Evolutionary conservation across 2,797 vertebrate genomes (phyloP).

Genomic region (Leuciscus waleckii): DNA sequence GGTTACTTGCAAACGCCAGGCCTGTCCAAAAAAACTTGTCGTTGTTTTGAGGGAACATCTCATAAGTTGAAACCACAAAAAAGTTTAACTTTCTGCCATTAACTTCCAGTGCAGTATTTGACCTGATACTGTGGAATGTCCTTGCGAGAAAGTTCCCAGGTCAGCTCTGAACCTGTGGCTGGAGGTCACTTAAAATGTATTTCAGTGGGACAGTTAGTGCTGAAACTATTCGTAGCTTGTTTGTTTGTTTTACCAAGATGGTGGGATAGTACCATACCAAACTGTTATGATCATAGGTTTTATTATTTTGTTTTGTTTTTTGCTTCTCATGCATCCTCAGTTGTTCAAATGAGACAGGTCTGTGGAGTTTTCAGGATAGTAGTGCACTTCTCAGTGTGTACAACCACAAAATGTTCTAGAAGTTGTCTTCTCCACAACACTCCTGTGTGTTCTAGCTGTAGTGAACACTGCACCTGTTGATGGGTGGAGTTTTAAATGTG

Average conservation of each 20-base stretch:
- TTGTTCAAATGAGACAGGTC: background rate
- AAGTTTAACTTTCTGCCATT: constrained; percentile 57
- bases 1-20: constrained; percentile 60
- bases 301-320: constrained; percentile 61
- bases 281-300: constrained; percentile 74
- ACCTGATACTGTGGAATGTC: constrained; percentile 48
- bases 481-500: constrained; percentile 18
- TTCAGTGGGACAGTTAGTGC: constrained; percentile 64
- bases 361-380: constrained; percentile 8
- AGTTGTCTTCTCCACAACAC: constrained; percentile 21
- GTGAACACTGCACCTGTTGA: constrained; percentile 77
- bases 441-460: constrained; percentile 8
- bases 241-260: constrained; percentile 76
- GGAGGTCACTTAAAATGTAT: constrained; percentile 64
- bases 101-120: constrained; percentile 7
- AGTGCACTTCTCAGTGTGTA: constrained; percentile 31
- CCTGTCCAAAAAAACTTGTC: constrained; percentile 55
- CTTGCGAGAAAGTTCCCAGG: constrained; percentile 64
- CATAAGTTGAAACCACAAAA: constrained; percentile 55
- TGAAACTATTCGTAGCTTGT: constrained; percentile 76
- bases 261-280: constrained; percentile 67
- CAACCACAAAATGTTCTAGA: constrained; percentile 40
- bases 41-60: constrained; percentile 60
- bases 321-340: constrained; percentile 1
- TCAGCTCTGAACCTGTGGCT: constrained; percentile 33